Percentiles rank a stretch among this genome's conserved stretches.
Conservation (phyloP, 2,888 invertebrate species). For the Melipona beecheii region DNA sequence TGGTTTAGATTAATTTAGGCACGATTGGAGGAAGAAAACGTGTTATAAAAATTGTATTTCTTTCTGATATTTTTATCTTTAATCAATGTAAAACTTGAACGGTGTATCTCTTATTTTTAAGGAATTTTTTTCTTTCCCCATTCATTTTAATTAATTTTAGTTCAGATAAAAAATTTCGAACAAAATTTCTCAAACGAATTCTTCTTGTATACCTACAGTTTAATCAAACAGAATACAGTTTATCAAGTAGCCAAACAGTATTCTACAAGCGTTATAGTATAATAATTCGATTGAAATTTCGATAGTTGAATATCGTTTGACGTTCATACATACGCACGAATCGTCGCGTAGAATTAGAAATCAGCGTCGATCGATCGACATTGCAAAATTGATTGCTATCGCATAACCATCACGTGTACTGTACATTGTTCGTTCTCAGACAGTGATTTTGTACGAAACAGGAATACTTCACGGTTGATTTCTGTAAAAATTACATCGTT, state of each 20-base stretch:
- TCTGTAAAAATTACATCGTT: neutral
- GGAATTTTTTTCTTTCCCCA: too few species aligned
- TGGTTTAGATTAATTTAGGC: neutral
- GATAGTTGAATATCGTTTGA: neutral
- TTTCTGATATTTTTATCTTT: too few species aligned
- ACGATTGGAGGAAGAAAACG: too few species aligned
- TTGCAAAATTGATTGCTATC: conserved; percentile 16
- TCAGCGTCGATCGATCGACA: neutral
- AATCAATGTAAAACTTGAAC: too few species aligned
- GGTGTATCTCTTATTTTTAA: too few species aligned
- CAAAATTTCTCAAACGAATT: neutral
- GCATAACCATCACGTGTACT: neutral
- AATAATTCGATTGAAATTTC: neutral
- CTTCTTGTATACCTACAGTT: neutral
- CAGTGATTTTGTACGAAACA: neutral
- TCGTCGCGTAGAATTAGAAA: neutral
- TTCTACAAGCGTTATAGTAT: neutral
- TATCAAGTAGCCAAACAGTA: neutral
- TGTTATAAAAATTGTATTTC: too few species aligned
- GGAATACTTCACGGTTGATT: conserved; percentile 10
- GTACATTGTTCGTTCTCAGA: neutral
- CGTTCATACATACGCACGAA: neutral
- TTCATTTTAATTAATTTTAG: too few species aligned
- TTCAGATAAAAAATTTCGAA: neutral
- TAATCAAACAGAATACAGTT: too few species aligned